Conservation (phyloP, 2,113 vertebrate species). For the Stegastes partitus region DNA sequence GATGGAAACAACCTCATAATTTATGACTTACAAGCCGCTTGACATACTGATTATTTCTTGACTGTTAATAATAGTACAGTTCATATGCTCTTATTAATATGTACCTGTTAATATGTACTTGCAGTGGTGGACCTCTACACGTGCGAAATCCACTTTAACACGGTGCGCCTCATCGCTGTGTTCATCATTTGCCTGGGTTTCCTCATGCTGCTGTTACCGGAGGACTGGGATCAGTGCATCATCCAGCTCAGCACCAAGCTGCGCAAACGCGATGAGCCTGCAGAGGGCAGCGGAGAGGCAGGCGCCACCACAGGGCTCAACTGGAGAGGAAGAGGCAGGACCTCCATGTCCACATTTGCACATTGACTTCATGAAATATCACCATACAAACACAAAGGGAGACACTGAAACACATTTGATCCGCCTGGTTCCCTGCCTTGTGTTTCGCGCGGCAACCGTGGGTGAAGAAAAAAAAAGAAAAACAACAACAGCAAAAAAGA, state of each 20-base stretch:
- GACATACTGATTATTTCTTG: not conserved
- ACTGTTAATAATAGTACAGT: too few relatives aligned
- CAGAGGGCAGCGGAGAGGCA: constrained; percentile 84
- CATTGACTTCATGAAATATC: constrained; percentile 82
- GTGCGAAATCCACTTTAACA: constrained; percentile 95
- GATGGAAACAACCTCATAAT: not conserved
- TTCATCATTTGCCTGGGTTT: constrained; percentile 96
- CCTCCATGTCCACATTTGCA: constrained; percentile 91
- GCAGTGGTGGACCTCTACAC: constrained; percentile 95
- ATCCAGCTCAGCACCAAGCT: constrained; percentile 91
- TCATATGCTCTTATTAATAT: not conserved
- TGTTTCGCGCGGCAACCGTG: constrained; percentile 12
- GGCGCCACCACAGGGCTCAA: constrained; percentile 83
- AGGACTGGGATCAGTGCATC: constrained; percentile 96
- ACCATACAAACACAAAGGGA: constrained; percentile 16
- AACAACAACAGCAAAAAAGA: not conserved
- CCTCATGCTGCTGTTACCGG: constrained; percentile 94
- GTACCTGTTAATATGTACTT: constrained; percentile 8
- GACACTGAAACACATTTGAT: constrained; percentile 23
- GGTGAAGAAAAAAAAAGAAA: not conserved
- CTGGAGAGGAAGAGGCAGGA: constrained; percentile 89
- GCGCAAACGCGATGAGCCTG: constrained; percentile 92
- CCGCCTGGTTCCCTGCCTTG: constrained; percentile 37
- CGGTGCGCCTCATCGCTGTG: constrained; percentile 94
- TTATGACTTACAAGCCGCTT: not conserved